These are phyloP conservation scores for Sciurus carolinensis DNA, from an alignment of 2,797 vertebrate species.

Conservation along the genomic window DNA sequence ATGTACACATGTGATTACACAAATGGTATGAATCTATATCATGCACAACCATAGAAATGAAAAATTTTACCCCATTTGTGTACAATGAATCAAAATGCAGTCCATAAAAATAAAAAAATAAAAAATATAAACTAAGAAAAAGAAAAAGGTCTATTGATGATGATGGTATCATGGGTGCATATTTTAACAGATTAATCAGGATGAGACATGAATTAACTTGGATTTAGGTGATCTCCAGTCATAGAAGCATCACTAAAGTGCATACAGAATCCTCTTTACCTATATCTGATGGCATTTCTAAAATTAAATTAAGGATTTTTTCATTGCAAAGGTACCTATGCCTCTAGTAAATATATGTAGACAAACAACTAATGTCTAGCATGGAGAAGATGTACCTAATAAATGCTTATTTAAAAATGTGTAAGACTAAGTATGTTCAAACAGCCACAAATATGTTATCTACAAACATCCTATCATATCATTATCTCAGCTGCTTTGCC, in stretches of 20 bases:
- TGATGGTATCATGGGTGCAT: background rate
- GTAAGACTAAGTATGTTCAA: background rate
- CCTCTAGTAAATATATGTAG: background rate
- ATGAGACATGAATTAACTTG: background rate
- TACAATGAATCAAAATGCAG: too few species aligned
- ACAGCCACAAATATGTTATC: background rate
- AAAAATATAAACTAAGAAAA: too few species aligned
- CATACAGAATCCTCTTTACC: background rate
- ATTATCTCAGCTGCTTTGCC: background rate
- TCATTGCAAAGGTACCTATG: background rate
- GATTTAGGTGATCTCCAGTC: background rate
- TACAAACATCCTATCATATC: background rate
- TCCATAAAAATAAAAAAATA: too few species aligned
- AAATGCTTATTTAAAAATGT: background rate
- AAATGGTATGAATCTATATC: too few species aligned
- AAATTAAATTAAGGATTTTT: background rate
- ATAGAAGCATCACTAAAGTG: background rate
- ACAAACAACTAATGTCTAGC: background rate
- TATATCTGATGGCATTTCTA: slow-evolving; percentile 7
- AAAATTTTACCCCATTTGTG: too few species aligned
- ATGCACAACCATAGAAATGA: too few species aligned
- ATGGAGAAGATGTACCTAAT: background rate
- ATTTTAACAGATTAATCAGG: background rate
- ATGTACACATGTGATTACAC: too few species aligned
- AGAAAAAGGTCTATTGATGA: background rate